Evolutionary conservation across 2,113 vertebrate genomes (phyloP), one percentile per base, ranked within the genome.

Genomic region (Cyphomyrus plagiostoma): DNA sequence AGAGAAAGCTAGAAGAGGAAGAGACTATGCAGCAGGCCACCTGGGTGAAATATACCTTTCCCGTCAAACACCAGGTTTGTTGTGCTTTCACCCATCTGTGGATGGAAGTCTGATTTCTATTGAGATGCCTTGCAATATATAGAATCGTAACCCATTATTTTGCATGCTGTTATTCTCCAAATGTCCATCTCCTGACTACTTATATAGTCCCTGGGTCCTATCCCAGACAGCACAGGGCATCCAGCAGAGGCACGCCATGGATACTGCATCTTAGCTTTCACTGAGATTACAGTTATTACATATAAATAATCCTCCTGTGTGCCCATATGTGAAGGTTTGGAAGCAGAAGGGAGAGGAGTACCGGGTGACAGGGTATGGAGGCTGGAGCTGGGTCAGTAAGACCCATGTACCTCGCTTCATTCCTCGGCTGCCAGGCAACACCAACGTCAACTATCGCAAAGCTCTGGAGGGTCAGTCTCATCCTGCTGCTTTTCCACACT

Each of bases 281-380:
- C 9, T 11, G n/a, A 26, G n/a, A 66, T 11, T 66, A 9, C n/a
- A 66, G n/a, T 66, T 66, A 66, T 66, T 66, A 3, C 8, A 26
- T 66, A 30, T 66, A 66, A 66, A 66, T 66, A 3, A 66, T 3
- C 4, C 91, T 70, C 89, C 2, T 5, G 17, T 66, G 7, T 77
- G 46, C 9, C 2, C 26, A 7, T 53, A 39, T 58, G 50, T 46
- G 90, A 89, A 99, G 98, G 98, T 99, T 92, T 99, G 98, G 98
- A 99, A 99, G 93, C 98, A 99, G 93, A 99, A 99, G 94, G 98
- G 98, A 90, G 98, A 99, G 90, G 98, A 99, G 92, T 99, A 99
- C 90, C 96, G 98, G 89, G 98, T 99, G 90, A 99, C 98, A 0
- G 98, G 98, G 4, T 99, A 99, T 4, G 98, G 98, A 35, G 98